Percentiles rank a stretch among this genome's conserved stretches.
phyloP scores from a whole-genome alignment of 2,888 invertebrate genomes.

The Aphidius colemani region DNA sequence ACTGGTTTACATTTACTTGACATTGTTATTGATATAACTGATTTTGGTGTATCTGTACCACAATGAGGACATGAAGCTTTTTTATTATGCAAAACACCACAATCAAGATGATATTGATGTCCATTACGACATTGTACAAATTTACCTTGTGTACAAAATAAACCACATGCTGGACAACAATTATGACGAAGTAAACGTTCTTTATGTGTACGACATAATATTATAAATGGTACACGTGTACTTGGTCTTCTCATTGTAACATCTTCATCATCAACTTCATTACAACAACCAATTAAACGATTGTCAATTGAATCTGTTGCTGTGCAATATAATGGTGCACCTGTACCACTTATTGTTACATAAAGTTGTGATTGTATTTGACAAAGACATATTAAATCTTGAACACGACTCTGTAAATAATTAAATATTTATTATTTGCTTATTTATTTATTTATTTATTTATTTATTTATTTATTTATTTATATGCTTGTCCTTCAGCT shows the following conservation, averaged over 20 bases:
- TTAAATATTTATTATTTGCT: background rate
- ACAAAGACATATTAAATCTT: conserved; percentile 62
- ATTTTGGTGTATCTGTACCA: conserved; percentile 65
- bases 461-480: conserved; percentile 37
- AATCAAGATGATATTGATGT: conserved; percentile 85
- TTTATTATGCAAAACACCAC: conserved; percentile 67
- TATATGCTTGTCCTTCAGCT: conserved; percentile 57
- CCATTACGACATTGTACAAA: conserved; percentile 79
- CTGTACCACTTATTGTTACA: conserved; percentile 61
- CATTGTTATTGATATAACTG: conserved; percentile 68
- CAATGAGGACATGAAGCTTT: conserved; percentile 74
- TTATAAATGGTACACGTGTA: conserved; percentile 76
- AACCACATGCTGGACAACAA: conserved; percentile 87
- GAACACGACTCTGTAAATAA: conserved; percentile 48
- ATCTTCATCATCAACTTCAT: conserved; percentile 65
- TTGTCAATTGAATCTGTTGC: conserved; percentile 78
- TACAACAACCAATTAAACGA: conserved; percentile 80
- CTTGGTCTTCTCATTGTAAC: conserved; percentile 72
- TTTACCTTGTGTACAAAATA: conserved; percentile 88
- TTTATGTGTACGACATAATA: conserved; percentile 79
- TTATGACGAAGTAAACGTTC: conserved; percentile 79
- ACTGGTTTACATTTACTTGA: conserved; percentile 68
- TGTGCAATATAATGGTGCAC: conserved; percentile 71
- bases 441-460: too few species aligned
- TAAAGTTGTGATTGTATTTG: conserved; percentile 63